Evolutionary conservation across 2,113 vertebrate species (phyloP).

Genomic region (Rynchops niger): DNA sequence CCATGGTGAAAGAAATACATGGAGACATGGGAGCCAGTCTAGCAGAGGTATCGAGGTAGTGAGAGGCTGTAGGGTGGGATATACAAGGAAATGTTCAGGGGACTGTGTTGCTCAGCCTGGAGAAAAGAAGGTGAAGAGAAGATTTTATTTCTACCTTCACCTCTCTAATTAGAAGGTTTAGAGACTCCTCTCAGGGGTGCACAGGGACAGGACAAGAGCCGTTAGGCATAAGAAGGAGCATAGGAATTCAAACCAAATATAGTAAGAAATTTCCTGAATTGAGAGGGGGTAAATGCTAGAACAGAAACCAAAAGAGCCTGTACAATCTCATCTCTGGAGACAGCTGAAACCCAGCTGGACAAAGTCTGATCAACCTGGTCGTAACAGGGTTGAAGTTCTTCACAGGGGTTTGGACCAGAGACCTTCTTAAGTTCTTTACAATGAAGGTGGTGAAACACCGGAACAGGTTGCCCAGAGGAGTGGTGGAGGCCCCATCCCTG

Average conservation of each 20-base stretch:
- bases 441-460: too few species aligned
- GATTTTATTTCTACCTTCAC: not conserved
- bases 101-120: not conserved
- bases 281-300: not conserved
- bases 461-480: too few species aligned
- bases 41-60: fast-evolving
- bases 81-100: not conserved
- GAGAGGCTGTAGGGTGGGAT: not conserved
- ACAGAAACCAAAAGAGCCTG: not conserved
- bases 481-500: too few species aligned
- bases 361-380: too few species aligned
- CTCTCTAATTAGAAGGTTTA: not conserved
- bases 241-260: not conserved
- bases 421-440: not conserved
- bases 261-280: not conserved
- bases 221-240: not conserved
- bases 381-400: too few species aligned
- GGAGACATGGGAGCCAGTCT: not conserved
- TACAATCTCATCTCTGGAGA: not conserved
- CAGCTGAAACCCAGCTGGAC: not conserved
- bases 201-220: not conserved
- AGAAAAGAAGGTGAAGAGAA: not conserved
- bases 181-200: not conserved
- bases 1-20: not conserved
- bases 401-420: not conserved